phyloP scores from a whole-genome alignment of 2,888 invertebrate genomes.

The Seira sanloemensis region DNA sequence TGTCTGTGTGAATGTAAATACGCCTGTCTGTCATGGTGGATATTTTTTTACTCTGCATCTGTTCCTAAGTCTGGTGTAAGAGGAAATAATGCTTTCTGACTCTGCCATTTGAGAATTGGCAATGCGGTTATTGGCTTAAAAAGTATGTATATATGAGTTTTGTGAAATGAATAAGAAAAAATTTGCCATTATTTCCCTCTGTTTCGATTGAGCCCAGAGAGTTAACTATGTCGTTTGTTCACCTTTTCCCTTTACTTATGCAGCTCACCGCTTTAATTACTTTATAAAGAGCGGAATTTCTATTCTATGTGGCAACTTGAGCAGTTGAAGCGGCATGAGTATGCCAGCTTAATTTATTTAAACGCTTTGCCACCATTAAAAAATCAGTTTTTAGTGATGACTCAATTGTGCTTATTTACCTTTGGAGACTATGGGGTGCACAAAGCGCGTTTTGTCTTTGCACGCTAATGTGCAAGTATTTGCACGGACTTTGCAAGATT shows the following conservation, averaged over 20 bases:
- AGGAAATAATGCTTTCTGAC: neutral
- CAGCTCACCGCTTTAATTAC: neutral
- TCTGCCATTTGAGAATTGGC: neutral
- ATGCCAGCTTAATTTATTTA: too few relatives aligned
- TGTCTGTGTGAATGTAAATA: conserved; percentile 21
- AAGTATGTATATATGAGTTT: neutral
- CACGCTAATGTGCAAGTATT: too few relatives aligned
- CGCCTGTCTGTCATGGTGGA: neutral
- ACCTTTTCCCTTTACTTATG: neutral
- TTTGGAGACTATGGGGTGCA: too few relatives aligned
- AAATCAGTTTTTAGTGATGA: too few relatives aligned
- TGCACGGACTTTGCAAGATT: too few relatives aligned
- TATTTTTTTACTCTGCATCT: neutral
- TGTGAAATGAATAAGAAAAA: neutral
- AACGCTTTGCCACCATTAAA: too few relatives aligned
- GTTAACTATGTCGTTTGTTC: neutral
- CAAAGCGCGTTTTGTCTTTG: too few relatives aligned
- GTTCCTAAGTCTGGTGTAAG: neutral
- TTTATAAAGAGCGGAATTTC: neutral
- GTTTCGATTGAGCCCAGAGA: neutral
- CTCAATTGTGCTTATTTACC: too few relatives aligned
- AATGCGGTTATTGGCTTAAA: neutral
- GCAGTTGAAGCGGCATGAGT: too few relatives aligned
- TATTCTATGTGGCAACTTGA: too few relatives aligned
- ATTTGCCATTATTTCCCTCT: too few relatives aligned